These are phyloP conservation scores for Thereva unica DNA, from an alignment of 2,888 invertebrate genomes.

Conservation along the genomic window DNA sequence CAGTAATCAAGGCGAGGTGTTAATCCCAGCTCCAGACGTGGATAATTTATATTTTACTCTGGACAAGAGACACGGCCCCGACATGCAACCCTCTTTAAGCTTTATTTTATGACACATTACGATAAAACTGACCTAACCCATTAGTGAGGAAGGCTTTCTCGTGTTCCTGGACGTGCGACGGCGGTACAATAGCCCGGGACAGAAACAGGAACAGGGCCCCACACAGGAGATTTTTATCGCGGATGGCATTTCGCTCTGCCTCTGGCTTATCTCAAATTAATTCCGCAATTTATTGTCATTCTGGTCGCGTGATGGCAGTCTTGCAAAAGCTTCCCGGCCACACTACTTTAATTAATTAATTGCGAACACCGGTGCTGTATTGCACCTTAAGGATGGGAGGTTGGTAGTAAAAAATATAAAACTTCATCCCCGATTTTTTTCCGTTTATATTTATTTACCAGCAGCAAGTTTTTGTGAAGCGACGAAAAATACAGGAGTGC, in stretches of 20 bases:
- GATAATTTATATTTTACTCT: constrained; percentile 32
- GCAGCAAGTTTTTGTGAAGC: no score
- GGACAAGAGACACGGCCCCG: neutral
- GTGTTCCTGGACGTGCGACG: neutral
- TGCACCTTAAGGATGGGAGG: no score
- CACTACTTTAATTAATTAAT: constrained; percentile 38
- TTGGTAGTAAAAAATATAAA: no score
- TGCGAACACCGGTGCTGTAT: constrained; percentile 15
- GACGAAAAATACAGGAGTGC: no score
- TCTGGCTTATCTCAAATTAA: constrained; percentile 33
- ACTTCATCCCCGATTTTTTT: no score
- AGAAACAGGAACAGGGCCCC: constrained; percentile 1
- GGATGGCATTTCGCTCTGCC: neutral
- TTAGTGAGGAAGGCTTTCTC: constrained; percentile 13
- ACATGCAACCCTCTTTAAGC: constrained; percentile 10
- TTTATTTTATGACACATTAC: constrained; percentile 7
- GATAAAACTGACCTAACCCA: constrained; percentile 36
- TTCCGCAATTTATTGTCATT: constrained; percentile 33
- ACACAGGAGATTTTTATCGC: constrained; percentile 16
- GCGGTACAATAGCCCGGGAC: neutral
- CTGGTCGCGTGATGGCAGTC: constrained; percentile 14
- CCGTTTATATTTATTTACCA: no score
- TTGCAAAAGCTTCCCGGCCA: constrained; percentile 5
- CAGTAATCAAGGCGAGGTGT: constrained; percentile 22
- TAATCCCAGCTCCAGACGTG: constrained; percentile 36